Percentiles rank a stretch among this genome's conserved stretches.
Evolutionary conservation across 2,888 invertebrate species (phyloP).

Genomic region (Chaetogeoica ovagalla): DNA sequence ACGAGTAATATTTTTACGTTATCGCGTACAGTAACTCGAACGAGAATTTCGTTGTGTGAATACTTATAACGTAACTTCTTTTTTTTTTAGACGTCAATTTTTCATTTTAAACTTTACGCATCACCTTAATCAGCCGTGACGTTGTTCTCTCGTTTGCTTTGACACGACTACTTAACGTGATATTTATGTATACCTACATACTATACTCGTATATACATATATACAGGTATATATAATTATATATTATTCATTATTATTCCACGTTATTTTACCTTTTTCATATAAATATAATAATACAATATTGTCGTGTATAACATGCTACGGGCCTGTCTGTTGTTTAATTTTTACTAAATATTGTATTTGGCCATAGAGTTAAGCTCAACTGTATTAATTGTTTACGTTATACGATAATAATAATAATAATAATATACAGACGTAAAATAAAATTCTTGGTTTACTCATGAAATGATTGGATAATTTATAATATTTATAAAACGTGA

Average conservation of each 20-base stretch:
- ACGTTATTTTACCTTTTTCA: too few relatives aligned
- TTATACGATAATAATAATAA: background rate
- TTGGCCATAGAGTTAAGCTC: constrained; percentile 44
- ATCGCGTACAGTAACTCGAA: too few relatives aligned
- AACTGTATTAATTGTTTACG: constrained; percentile 23
- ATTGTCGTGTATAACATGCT: too few relatives aligned
- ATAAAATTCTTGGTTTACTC: background rate
- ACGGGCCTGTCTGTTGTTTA: too few relatives aligned
- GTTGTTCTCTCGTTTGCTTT: background rate
- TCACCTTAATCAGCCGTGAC: background rate
- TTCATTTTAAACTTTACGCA: background rate
- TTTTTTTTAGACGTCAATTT: too few relatives aligned
- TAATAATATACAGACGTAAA: background rate
- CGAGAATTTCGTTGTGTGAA: too few relatives aligned
- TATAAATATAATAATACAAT: too few relatives aligned
- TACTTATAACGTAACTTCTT: too few relatives aligned
- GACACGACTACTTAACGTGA: background rate
- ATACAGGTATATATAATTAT: background rate
- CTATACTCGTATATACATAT: too few relatives aligned
- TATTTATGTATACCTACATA: background rate
- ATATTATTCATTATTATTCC: too few relatives aligned
- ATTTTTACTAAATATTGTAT: background rate
- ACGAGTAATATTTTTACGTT: too few relatives aligned
- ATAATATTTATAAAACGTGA: too few relatives aligned
- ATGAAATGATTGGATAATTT: background rate